phyloP scores from a whole-genome alignment of 2,888 invertebrate species.

The Archips xylosteana region DNA sequence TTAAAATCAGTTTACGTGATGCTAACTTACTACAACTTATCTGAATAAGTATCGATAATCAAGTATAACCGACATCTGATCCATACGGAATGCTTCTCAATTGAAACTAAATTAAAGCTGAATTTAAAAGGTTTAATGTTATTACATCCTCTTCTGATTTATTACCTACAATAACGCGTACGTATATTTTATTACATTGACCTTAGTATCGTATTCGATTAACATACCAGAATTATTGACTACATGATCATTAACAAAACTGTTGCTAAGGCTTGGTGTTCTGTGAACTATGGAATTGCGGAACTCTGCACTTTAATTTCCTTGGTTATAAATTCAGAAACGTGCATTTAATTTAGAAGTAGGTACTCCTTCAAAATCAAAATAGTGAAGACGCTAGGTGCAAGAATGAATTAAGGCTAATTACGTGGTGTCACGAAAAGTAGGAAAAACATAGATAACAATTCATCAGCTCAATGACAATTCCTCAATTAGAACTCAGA shows the following conservation, averaged over 20 bases:
- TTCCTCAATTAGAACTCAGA: neutral
- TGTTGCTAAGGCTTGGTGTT: slow-evolving; percentile 9
- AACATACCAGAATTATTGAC: slow-evolving; percentile 13
- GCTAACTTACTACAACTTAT: slow-evolving; percentile 13
- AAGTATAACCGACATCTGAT: slow-evolving; percentile 13
- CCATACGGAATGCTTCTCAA: neutral
- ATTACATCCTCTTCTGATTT: slow-evolving; percentile 20
- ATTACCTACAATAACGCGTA: slow-evolving; percentile 11
- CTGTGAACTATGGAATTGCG: slow-evolving; percentile 20
- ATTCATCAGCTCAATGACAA: slow-evolving; percentile 4
- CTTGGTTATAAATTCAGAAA: neutral
- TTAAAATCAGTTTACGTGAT: slow-evolving; percentile 12
- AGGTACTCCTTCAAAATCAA: too few species aligned
- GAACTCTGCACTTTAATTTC: neutral
- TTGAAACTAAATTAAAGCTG: slow-evolving; percentile 3
- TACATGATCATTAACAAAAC: slow-evolving; percentile 12
- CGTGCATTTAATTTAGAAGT: neutral
- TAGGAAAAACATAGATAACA: neutral
- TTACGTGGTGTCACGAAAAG: neutral
- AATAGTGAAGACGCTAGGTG: too few species aligned
- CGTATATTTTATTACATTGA: slow-evolving; percentile 24
- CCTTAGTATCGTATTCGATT: slow-evolving; percentile 23
- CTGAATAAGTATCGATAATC: slow-evolving; percentile 10
- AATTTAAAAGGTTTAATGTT: slow-evolving; percentile 18
- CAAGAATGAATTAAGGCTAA: neutral